Evolutionary conservation across 2,113 vertebrate species (phyloP).

Genomic region (Ploceus nigricollis): DNA sequence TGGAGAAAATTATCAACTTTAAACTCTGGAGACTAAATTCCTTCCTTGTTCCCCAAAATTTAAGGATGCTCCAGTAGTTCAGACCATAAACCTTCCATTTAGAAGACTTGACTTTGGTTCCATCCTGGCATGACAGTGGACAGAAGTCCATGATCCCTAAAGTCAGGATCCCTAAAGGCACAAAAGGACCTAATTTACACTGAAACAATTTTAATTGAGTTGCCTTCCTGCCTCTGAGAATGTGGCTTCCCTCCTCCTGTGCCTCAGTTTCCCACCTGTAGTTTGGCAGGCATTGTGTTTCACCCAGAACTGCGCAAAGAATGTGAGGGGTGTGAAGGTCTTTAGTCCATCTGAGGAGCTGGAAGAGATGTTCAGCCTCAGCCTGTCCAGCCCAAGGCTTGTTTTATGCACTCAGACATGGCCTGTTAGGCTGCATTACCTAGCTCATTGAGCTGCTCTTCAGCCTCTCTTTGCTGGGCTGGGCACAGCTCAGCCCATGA

Average conservation of each 20-base stretch:
- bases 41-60: background rate
- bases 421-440: background rate
- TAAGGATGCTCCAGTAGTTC: background rate
- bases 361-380: background rate
- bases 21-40: background rate
- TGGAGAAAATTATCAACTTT: background rate
- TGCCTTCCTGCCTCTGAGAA: background rate
- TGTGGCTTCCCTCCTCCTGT: accelerated
- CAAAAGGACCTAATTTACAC: background rate
- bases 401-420: background rate
- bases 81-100: background rate
- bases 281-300: background rate
- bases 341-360: background rate
- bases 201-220: background rate
- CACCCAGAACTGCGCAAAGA: background rate
- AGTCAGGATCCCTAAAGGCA: background rate
- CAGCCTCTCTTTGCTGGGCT: background rate
- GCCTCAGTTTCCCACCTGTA: background rate
- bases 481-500: background rate
- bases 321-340: background rate
- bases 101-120: background rate
- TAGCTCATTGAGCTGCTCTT: background rate
- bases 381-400: background rate
- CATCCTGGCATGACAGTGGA: background rate
- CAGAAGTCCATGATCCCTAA: background rate